These are phyloP conservation scores for Falco concolor DNA, from an alignment of 2,797 vertebrate species.

Conservation along the genomic window DNA sequence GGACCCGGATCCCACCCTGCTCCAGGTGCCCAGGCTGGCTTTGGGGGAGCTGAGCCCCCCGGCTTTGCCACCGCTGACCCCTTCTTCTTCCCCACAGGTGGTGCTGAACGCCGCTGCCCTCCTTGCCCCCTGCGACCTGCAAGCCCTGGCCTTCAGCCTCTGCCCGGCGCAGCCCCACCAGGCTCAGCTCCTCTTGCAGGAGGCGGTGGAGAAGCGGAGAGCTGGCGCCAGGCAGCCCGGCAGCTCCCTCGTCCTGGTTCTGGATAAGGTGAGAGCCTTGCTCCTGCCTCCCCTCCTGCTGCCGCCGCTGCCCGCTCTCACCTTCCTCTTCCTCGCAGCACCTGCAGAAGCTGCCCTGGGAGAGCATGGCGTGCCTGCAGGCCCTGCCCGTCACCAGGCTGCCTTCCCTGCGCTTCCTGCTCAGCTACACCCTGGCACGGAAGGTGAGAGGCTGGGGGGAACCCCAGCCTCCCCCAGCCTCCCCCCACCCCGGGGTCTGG, in stretches of 20 bases:
- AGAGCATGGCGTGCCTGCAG: constrained; percentile 80
- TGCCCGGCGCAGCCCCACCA: constrained; percentile 60
- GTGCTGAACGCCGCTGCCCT: constrained; percentile 77
- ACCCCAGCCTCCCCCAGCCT: not conserved
- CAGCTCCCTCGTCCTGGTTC: constrained; percentile 83
- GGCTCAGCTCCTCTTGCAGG: constrained; percentile 74
- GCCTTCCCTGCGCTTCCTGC: constrained; percentile 85
- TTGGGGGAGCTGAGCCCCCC: not conserved
- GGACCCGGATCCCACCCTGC: constrained; percentile 68
- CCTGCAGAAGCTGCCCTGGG: constrained; percentile 92
- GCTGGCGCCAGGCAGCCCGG: not conserved
- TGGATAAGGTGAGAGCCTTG: constrained; percentile 82
- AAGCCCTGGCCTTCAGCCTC: constrained; percentile 73
- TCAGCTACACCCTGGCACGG: constrained; percentile 75
- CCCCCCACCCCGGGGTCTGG: too few relatives aligned
- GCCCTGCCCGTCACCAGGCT: constrained; percentile 81
- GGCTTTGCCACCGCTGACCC: not conserved
- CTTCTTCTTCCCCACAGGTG: constrained; percentile 57
- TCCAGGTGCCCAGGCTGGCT: constrained; percentile 72
- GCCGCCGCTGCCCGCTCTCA: not conserved
- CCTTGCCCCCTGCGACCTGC: constrained; percentile 75
- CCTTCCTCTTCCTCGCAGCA: constrained; percentile 69
- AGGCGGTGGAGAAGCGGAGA: constrained; percentile 58
- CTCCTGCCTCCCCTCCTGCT: not conserved
- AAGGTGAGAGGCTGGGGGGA: not conserved